Evolutionary conservation across 2,113 vertebrate genomes (phyloP).

Genomic region (Muntiacus muntjak): DNA sequence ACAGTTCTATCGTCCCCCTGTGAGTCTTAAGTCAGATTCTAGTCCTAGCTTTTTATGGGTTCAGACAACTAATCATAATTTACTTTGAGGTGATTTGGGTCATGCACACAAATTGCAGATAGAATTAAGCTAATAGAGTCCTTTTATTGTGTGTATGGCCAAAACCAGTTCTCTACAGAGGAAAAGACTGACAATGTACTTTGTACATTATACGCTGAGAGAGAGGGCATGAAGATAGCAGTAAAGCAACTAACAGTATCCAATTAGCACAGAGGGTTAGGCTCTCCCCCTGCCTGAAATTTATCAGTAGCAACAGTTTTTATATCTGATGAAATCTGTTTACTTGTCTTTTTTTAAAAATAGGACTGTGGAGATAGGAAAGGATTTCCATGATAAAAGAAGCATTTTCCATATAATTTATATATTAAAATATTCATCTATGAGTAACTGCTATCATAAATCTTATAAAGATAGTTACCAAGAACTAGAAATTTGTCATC

Average conservation of each 20-base stretch:
- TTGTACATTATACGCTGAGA: constrained; percentile 19
- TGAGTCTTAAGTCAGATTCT: background rate
- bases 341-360: background rate
- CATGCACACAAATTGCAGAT: constrained; percentile 50
- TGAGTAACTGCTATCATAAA: constrained; percentile 50
- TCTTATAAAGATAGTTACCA: constrained; percentile 32
- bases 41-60: background rate
- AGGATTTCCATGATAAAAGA: constrained; percentile 40
- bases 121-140: constrained; percentile 47
- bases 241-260: constrained; percentile 51
- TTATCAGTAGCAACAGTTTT: constrained; percentile 2
- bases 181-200: constrained; percentile 36
- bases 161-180: constrained; percentile 40
- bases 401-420: constrained; percentile 43
- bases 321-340: constrained; percentile 6
- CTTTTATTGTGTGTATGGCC: constrained; percentile 37
- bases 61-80: constrained; percentile 46
- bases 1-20: background rate
- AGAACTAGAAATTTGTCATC: background rate
- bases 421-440: constrained; percentile 50
- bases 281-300: constrained; percentile 45
- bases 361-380: background rate
- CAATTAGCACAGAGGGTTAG: constrained; percentile 56
- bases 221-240: constrained; percentile 9
- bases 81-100: constrained; percentile 53